Evolutionary conservation across 2,113 vertebrate genomes (phyloP), one percentile per base, ranked within the genome.

Genomic region (Dolichotis patagonum): DNA sequence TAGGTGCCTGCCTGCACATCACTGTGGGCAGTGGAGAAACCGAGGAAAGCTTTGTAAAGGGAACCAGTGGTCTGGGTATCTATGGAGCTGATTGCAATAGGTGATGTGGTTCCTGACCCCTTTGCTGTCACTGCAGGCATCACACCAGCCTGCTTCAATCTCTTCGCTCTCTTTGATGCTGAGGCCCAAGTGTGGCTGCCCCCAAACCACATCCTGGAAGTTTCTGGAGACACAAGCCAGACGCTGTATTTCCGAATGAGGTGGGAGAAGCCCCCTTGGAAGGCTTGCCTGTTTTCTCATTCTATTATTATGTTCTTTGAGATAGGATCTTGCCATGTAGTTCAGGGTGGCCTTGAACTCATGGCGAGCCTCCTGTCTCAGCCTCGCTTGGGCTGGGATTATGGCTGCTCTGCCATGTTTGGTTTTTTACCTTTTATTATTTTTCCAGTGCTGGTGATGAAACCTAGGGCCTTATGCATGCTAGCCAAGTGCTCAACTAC

Each of bases 101-200:
- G 11, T 3, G 7, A 49, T 8, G 8, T 8, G 49, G 38, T 56
- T 75, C 58, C 71, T 91, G 30, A 88, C n/a, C 3, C 46, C 17
- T 0, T 80, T 75, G 73, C 38, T 3, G 92, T n/a, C 83, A 35
- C 73, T 73, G 2, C 98, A 99, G 99, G 99, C 8, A 99, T 99
- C 91, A 98, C 98, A 0, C 99, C 99, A 0, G 97, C 99, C 19
- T 99, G 99, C 97, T 98, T 99, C 97, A 99, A 97, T 88, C 98
- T 99, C 96, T 99, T 99, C 14, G 99, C 99, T 0, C 98, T 99
- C 10, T 99, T 99, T 4, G 98, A 99, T 73, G 98, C 98, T 6
- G 96, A 97, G 28, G 91, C 97, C 43, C 95, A 98, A 3, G 96
- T 98, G n/a, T 99, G 99, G 99, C 99, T 99, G 85, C 99, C 99